Evolutionary conservation across 1,140 invertebrate species (phyloP), one percentile per base, ranked within the genome.

Genomic region (Lasioglossum albipes): DNA sequence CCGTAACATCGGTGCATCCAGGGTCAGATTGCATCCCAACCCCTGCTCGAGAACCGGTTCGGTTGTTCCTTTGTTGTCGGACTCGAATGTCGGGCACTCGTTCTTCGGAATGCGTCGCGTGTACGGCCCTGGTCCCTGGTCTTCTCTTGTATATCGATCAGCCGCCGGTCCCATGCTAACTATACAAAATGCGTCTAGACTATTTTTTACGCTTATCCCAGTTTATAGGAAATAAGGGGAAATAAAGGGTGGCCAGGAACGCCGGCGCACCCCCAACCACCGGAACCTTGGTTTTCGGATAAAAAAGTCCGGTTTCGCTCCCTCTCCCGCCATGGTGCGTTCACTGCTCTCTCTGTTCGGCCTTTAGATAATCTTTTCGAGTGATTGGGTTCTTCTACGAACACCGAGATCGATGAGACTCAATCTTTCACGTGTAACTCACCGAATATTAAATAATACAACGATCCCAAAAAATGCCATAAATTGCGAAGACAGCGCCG

Each of bases 121-220:
- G 45, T 73, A 76, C 78, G 78, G 42, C 59, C 61, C 81, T 86
- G 84, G 66, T 52, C 75, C 20, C 36, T 36, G 57, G 57, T 52
- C 80, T 75, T 52, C 80, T 75, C 61, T 57, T 75, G 67, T 74
- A 79, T 90, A 90, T 90, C 86, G 89, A 89, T 88, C 84, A 87
- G 75, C 70, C 77, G 73, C 74, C 70, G 79, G 72, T n/a, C 86
- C 75, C 84, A 89, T 90, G 82, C 84, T 89, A 89, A 90, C 89
- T 88, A 79, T 84, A 89, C 84, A 85, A 79, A 90, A 90, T 89
- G 79, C 84, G 89, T 90, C 89, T 90, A 89, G 89, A 90, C 89
- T 87, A 90, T 89, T 90, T 90, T 89, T 90, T 90, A 89, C 85
- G 81, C 83, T 89, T 89, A 90, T 89, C 83, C 78, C 76, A 81